A percentile compares a stretch with the other conserved stretches of the same genome.
These are phyloP conservation scores for Amblyteles armatorius DNA, from an alignment of 2,888 invertebrate species.

Conservation along the genomic window DNA sequence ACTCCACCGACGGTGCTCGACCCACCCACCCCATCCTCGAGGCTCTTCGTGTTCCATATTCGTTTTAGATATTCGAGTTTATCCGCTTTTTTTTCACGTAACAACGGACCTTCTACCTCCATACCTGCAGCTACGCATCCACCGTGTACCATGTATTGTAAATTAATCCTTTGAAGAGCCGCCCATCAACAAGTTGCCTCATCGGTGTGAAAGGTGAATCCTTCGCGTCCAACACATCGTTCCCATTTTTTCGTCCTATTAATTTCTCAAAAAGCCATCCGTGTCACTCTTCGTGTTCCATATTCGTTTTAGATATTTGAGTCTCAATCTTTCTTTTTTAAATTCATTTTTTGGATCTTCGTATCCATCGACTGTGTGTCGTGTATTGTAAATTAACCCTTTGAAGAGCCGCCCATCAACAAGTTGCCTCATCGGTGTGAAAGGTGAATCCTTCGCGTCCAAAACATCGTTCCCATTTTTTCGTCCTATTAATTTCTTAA, in stretches of 20 bases:
- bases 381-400: background rate
- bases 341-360: background rate
- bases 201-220: too few relatives aligned
- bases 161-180: too few relatives aligned
- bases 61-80: constrained; percentile 52
- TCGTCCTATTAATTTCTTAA: constrained; percentile 10
- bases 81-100: background rate
- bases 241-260: too few relatives aligned
- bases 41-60: constrained; percentile 16
- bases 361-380: background rate
- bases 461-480: too few relatives aligned
- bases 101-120: background rate
- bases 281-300: too few relatives aligned
- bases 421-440: too few relatives aligned
- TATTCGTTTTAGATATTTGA: constrained; percentile 29
- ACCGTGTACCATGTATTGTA: background rate
- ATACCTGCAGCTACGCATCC: background rate
- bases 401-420: too few relatives aligned
- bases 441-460: too few relatives aligned
- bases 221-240: too few relatives aligned
- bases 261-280: constrained; percentile 30
- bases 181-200: too few relatives aligned
- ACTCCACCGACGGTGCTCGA: constrained; percentile 43
- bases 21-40: constrained; percentile 3
- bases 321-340: background rate